Evolutionary conservation across 2,888 invertebrate genomes (phyloP), one percentile per base, ranked within the genome.

Genomic region (Rhamphomyia laevipes): DNA sequence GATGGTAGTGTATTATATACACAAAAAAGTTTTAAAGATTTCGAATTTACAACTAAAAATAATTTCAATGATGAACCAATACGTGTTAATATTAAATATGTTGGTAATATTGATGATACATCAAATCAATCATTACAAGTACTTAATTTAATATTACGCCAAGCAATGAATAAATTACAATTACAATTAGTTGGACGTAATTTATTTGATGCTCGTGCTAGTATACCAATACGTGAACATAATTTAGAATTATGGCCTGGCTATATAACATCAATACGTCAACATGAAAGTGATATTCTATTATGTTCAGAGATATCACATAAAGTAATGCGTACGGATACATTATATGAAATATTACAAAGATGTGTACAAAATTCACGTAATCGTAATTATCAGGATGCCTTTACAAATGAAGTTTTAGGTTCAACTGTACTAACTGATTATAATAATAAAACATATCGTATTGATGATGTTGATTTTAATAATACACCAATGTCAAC

Each of bases 261-360:
- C 0, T 88, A 86, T 57, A 72, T 81, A n/a, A 90, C 92, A 0
- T 83, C 87, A 0, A 89, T 93, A 33, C 77, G 88, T 1, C 86
- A 89, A 57, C 85, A 87, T 61, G 93, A 94, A 62, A 67, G 73
- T 0, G 72, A 78, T 1, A 75, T 93, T 13, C 68, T 93, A 11
- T 73, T 94, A 73, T 84, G 84, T 45, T 75, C 81, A 0, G 92
- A 93, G 64, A 79, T 92, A 1, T 74, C 82, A 0, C 88, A 88
- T 61, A 93, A 93, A 72, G 83, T 92, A 0, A 78, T 93, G 72
- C 74, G 92, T 0, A 76, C 78, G 30, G 85, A 92, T 49, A 86
- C 81, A 0, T 77, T 87, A 0, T 72, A 82, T 0, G 77, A 84
- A 54, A 72, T 84, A 60, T 57, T 87, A 1, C 63, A 64, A 2